Base-by-base conservation (phyloP, 2,888 invertebrate species). In the Epinotia brunnichana region DNA sequence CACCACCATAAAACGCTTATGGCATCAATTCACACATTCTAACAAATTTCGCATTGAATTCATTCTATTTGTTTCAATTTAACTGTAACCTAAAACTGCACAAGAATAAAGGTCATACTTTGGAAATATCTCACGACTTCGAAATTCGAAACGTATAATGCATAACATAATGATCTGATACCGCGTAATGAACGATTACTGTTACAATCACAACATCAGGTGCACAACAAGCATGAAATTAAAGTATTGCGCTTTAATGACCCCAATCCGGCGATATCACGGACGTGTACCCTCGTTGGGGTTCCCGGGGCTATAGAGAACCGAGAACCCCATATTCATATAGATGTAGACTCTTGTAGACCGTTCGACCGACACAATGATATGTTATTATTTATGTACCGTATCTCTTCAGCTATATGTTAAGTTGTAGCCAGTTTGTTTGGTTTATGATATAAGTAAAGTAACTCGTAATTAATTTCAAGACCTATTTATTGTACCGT, bases 141-240 rank as follows among this genome's bases (percentile, higher is more conserved):
- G 9, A 11, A 53, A 2, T 19, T 17, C 10, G 19, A n/a, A 57
- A 11, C 13, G 2, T 17, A 24, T 29, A 54, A 66, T 64, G 54
- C 29, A 29, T 21, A 41, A n/a, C n/a, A 66, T 54, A 21, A 41
- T 10, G 21, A 66, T 41, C 66, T 54, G 66, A 66, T 69, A 60
- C 21, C 17, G 51, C 51, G 21, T 53, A 60, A 70, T 70, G 56
- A 48, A 54, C 44, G 62, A 70, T 70, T 69, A 69, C 61, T 56
- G 21, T 53, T 62, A 70, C 69, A 56, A 62, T 69, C 62, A 69
- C 41, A 69, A 15, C 61, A 69, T 69, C 61, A 35, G 19, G 41
- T 69, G 62, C 69, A 70, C 69, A 62, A 70, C 56, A 41, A n/a
- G 56, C 21, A 62, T 54, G 53, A 54, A 56, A 70, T 70, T 70